A percentile compares a stretch with the other conserved stretches of the same genome.
Evolutionary conservation across 2,888 invertebrate genomes (phyloP).

Genomic region (Apamea anceps): DNA sequence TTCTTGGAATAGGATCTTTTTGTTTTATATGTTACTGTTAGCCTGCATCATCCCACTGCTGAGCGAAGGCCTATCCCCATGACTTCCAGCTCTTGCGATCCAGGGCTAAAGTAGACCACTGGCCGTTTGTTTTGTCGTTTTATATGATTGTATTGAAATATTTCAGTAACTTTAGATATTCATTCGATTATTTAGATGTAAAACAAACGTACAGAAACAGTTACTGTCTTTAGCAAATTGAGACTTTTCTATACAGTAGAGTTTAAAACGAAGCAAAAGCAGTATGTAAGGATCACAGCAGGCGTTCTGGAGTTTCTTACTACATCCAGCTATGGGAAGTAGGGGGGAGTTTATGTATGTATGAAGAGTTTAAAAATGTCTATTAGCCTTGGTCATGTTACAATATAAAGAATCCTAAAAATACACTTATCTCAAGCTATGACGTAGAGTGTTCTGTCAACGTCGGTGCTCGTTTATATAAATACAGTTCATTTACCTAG

Average conservation of each 20-base stretch:
- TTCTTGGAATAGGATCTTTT: conserved; percentile 10
- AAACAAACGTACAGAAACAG: not conserved
- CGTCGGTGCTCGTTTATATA: conserved; percentile 8
- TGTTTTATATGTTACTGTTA: not conserved
- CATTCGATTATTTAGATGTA: not conserved
- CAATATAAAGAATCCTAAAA: not conserved
- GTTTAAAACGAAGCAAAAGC: not conserved
- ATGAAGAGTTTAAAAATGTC: not conserved
- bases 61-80: too few species aligned
- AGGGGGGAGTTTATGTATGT: not conserved
- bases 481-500: conserved; percentile 50
- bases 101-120: too few species aligned
- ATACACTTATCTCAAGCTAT: not conserved
- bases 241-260: not conserved
- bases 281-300: not conserved
- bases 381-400: not conserved
- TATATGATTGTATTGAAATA: conserved; percentile 3
- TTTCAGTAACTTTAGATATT: not conserved
- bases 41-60: too few species aligned
- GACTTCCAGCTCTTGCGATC: too few species aligned
- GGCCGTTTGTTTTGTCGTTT: not conserved
- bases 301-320: not conserved
- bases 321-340: not conserved
- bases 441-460: conserved; percentile 12
- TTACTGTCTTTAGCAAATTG: not conserved